A percentile compares a stretch with the other conserved stretches of the same genome.
Evolutionary conservation across 1,140 invertebrate genomes (phyloP).

Genomic region (Sitobion miscanthi): DNA sequence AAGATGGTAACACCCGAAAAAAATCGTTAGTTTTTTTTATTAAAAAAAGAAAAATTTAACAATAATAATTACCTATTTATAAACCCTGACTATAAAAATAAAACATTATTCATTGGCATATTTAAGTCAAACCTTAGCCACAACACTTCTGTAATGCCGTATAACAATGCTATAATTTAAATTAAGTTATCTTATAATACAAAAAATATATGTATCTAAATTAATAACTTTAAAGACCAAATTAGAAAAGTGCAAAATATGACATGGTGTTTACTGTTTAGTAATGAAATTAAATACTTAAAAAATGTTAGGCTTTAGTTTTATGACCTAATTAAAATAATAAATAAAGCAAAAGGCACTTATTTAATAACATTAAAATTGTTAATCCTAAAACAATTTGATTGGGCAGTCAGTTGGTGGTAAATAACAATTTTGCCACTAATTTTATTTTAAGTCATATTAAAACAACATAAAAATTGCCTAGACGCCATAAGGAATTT

Average conservation of each 20-base stretch:
- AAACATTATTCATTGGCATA: slow-evolving; percentile 13
- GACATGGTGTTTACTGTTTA: slow-evolving; percentile 41
- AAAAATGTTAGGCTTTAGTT: slow-evolving; percentile 6
- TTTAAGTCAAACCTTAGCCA: background rate
- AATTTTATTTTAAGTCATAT: background rate
- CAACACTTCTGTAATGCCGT: background rate
- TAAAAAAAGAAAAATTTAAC: slow-evolving; percentile 20
- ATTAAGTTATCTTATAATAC: slow-evolving; percentile 17
- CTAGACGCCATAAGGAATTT: slow-evolving; percentile 25
- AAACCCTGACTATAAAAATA: slow-evolving; percentile 33
- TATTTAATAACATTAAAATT: slow-evolving; percentile 34
- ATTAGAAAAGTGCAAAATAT: slow-evolving; percentile 51
- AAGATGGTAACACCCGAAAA: slow-evolving; percentile 51
- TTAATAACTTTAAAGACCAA: background rate
- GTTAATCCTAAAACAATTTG: slow-evolving; percentile 28
- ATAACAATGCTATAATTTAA: slow-evolving; percentile 38
- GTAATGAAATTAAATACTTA: slow-evolving; percentile 19
- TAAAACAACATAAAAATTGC: slow-evolving; percentile 23
- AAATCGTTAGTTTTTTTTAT: slow-evolving; percentile 21
- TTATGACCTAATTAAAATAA: slow-evolving; percentile 36
- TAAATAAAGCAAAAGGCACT: slow-evolving; percentile 47
- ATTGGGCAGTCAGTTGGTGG: slow-evolving; percentile 26
- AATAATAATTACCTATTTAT: slow-evolving; percentile 31
- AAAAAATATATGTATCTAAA: background rate
- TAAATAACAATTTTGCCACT: background rate